Conservation (phyloP, 1,140 invertebrate genomes). For the Drosophila funebris region DNA sequence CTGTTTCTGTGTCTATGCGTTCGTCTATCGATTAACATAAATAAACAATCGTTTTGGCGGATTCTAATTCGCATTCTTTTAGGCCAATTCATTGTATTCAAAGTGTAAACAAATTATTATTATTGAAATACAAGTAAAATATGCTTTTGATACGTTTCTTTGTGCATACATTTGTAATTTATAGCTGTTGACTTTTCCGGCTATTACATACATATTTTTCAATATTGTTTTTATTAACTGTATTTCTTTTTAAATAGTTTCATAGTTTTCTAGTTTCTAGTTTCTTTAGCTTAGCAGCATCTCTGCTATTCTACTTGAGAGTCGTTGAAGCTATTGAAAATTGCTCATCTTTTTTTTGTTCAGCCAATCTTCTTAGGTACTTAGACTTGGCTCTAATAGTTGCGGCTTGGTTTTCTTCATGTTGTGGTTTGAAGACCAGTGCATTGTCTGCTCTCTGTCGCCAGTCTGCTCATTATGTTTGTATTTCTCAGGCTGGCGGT, state of each 20-base stretch:
- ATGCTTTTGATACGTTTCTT: background rate
- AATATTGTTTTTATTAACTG: too few species aligned
- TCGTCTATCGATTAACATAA: conserved; percentile 15
- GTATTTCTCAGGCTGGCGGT: conserved; percentile 63
- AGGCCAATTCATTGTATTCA: background rate
- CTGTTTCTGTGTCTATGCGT: conserved; percentile 8
- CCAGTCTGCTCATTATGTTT: conserved; percentile 50
- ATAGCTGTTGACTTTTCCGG: background rate
- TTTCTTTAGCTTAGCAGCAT: too few species aligned
- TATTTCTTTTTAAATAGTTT: background rate
- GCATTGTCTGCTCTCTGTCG: background rate
- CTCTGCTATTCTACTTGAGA: too few species aligned
- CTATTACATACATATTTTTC: background rate
- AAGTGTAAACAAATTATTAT: conserved; percentile 23
- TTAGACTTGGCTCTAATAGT: background rate
- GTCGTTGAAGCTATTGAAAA: too few species aligned
- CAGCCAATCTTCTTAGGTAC: background rate
- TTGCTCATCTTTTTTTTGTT: too few species aligned
- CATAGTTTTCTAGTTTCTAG: background rate
- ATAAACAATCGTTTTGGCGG: conserved; percentile 16
- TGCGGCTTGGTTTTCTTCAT: background rate
- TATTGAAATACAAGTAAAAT: conserved; percentile 3
- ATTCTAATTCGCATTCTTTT: conserved; percentile 1
- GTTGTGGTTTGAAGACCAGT: background rate
- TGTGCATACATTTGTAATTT: background rate